These are phyloP conservation scores for Eulemur albifrons DNA, from an alignment of 2,797 vertebrate genomes.

Conservation along the genomic window DNA sequence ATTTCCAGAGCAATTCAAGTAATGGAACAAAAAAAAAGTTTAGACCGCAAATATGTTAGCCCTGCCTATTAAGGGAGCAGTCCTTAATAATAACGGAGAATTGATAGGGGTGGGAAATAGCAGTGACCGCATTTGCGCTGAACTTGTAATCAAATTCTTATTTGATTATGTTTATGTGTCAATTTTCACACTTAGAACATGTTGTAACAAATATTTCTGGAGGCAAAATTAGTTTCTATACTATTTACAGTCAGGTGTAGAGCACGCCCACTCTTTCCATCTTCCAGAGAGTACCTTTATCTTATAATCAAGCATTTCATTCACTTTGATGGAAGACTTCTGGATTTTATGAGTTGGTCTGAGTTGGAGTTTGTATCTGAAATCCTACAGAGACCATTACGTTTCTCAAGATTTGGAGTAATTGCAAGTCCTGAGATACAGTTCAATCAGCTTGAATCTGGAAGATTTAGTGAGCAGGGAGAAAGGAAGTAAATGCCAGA, in stretches of 20 bases:
- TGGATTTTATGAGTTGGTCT: constrained; percentile 18
- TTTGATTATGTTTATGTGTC: constrained; percentile 32
- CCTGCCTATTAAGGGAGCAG: not conserved
- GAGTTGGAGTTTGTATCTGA: constrained; percentile 32
- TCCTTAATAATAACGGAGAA: constrained; percentile 55
- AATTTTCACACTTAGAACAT: constrained; percentile 30
- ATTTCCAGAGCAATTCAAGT: constrained; percentile 54
- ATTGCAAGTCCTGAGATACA: not conserved
- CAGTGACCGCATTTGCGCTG: constrained; percentile 38
- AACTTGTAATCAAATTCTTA: constrained; percentile 51
- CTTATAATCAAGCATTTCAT: constrained; percentile 13
- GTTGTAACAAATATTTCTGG: constrained; percentile 53
- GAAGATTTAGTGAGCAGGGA: not conserved
- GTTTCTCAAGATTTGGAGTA: constrained; percentile 28
- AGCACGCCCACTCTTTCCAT: not conserved
- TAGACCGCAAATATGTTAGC: constrained; percentile 48
- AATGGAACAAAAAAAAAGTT: constrained; percentile 4
- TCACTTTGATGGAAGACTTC: constrained; percentile 14
- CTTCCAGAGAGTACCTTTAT: constrained; percentile 24
- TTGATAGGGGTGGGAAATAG: constrained; percentile 61
- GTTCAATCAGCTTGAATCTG: not conserved
- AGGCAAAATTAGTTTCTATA: constrained; percentile 25
- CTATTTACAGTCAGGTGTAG: not conserved
- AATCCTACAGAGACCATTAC: not conserved
- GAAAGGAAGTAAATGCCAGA: constrained; percentile 3